Evolutionary conservation across 2,113 vertebrate genomes (phyloP).

Genomic region (Alethe diademata): DNA sequence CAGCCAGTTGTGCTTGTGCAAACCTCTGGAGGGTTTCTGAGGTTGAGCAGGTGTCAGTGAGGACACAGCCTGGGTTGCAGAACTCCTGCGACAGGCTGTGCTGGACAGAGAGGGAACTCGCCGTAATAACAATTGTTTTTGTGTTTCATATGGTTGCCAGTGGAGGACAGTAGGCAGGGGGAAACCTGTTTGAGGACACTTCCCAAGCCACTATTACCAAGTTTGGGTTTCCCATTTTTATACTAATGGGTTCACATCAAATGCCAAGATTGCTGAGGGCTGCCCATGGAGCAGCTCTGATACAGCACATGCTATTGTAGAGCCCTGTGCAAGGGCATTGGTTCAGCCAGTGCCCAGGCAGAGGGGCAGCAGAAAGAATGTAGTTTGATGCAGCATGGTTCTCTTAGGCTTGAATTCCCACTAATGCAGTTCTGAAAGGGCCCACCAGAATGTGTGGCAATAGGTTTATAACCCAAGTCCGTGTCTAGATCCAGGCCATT

Average conservation of each 20-base stretch:
- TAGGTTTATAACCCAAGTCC: not conserved
- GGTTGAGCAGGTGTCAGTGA: constrained; percentile 20
- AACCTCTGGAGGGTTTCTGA: not conserved
- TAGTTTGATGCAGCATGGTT: not conserved
- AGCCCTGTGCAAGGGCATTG: fast-evolving
- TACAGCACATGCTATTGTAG: not conserved
- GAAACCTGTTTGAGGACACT: not conserved
- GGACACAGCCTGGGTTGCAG: not conserved
- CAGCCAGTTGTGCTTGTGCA: constrained; percentile 36
- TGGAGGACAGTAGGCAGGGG: not conserved
- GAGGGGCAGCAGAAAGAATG: not conserved
- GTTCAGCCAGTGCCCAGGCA: not conserved
- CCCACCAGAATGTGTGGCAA: not conserved
- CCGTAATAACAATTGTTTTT: not conserved
- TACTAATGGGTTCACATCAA: not conserved
- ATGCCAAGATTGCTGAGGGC: not conserved
- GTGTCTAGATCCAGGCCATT: not conserved
- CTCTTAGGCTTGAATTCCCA: not conserved
- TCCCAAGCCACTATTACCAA: not conserved
- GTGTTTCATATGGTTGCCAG: not conserved
- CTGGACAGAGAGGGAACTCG: not conserved
- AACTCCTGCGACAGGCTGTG: not conserved
- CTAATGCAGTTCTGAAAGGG: not conserved
- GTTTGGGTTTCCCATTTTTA: not conserved
- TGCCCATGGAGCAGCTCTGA: not conserved